Base-by-base conservation (phyloP, 2,113 vertebrate species). In the Percina caprodes region DNA sequence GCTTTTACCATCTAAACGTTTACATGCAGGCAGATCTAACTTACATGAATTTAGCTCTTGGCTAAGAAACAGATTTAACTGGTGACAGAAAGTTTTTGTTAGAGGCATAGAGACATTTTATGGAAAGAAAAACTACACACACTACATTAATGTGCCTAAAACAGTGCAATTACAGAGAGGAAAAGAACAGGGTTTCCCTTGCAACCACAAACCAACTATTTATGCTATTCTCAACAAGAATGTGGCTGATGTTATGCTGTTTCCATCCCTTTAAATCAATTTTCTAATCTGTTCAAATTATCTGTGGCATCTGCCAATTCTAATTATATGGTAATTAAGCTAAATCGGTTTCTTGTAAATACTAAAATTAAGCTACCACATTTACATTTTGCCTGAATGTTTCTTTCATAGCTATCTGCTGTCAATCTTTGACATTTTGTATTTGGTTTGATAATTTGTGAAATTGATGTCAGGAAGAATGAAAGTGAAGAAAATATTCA, bases 171-270 rank as follows among this genome's bases (percentile, higher is more conserved):
- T 91, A 89, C 68, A 92, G 83, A 77, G 55, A 78, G 69, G 72
- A 84, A 80, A 88, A 80, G 72, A 80, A 74, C 48, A 65, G 86
- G 87, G 89, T 86, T 88, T 85, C 72, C 70, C 83, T 85, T 59
- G 79, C 51, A 82, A 92, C 88, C 86, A 55, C 86, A 59, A 85
- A 89, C 89, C 77, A 91, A 88, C 87, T 88, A 90, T 90, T 88
- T 89, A 82, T 21, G 55, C 84, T 90, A 86, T 93, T 89, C 82
- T 84, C 80, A 85, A 89, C 77, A 91, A 87, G 80, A 91, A 85
- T 82, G 81, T 83, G 72, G 79, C 83, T 61, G 13, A 73, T 80
- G 8, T 82, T 84, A 33, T 30, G 23, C 71, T 45, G 33, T 90
- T 91, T 91, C 84, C 78, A 84, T 82, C 54, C 59, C 10, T 24